phyloP scores from a whole-genome alignment of 2,888 invertebrate species.

The Campaea margaritaria region DNA sequence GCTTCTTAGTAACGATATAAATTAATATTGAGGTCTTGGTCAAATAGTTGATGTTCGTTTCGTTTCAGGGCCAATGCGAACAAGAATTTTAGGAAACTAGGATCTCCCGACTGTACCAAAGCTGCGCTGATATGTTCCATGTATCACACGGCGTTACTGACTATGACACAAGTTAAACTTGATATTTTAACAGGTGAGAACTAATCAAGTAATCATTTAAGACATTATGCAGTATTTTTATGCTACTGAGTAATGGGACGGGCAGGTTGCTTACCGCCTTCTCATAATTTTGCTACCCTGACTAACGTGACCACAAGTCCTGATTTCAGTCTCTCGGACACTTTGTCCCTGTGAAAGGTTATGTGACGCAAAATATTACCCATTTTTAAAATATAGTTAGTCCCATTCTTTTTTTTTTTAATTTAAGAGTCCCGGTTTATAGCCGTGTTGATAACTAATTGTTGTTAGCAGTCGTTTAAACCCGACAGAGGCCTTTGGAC shows the following conservation, averaged over 20 bases:
- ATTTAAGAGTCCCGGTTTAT: too few relatives aligned
- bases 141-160: constrained; percentile 95
- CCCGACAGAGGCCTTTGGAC: too few relatives aligned
- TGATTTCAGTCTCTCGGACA: too few relatives aligned
- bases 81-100: constrained; percentile 90
- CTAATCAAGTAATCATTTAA: background rate
- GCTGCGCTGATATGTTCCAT: constrained; percentile 95
- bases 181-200: constrained; percentile 95
- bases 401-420: too few relatives aligned
- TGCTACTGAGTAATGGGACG: background rate
- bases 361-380: too few relatives aligned
- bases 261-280: background rate
- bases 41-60: background rate
- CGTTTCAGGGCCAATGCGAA: constrained; percentile 83
- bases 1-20: background rate
- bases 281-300: too few relatives aligned
- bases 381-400: too few relatives aligned
- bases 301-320: too few relatives aligned
- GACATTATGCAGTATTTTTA: background rate
- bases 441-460: too few relatives aligned
- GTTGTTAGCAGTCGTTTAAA: too few relatives aligned
- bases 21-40: background rate
- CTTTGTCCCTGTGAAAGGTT: too few relatives aligned
- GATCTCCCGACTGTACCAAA: constrained; percentile 92
- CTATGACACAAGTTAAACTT: constrained; percentile 94